Evolutionary conservation across 2,888 invertebrate species (phyloP).

Genomic region (Cremastobaeus sp.): DNA sequence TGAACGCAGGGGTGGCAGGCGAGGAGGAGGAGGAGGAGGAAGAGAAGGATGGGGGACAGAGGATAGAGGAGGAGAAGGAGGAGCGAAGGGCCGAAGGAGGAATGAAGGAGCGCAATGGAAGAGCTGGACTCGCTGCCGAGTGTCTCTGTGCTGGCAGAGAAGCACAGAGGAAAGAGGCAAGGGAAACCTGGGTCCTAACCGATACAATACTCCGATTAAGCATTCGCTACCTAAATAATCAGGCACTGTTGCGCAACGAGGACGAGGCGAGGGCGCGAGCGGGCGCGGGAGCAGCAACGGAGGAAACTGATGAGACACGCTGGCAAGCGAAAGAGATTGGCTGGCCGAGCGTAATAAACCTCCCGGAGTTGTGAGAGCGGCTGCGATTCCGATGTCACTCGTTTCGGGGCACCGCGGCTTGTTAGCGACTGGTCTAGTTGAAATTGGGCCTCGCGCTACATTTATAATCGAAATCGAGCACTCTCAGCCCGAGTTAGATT

Average conservation of each 20-base stretch:
- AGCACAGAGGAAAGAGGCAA: constrained; percentile 15
- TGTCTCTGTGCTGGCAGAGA: constrained; percentile 40
- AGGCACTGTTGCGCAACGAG: constrained; percentile 61
- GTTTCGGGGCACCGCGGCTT: constrained; percentile 25
- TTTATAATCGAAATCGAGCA: constrained; percentile 7
- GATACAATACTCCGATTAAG: constrained; percentile 78
- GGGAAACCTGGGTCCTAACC: constrained; percentile 48
- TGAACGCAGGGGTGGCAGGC: constrained; percentile 39
- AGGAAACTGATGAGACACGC: constrained; percentile 40
- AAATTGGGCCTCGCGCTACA: constrained; percentile 11
- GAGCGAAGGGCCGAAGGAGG: too few relatives aligned
- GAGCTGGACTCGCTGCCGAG: too few relatives aligned
- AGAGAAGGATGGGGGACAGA: too few relatives aligned
- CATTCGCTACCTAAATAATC: constrained; percentile 78
- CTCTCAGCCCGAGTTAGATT: constrained; percentile 1
- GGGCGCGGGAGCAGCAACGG: constrained; percentile 5
- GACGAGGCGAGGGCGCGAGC: constrained; percentile 12
- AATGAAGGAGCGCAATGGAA: too few relatives aligned
- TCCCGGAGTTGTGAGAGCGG: constrained; percentile 50
- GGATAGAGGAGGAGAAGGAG: too few relatives aligned
- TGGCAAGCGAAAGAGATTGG: constrained; percentile 34
- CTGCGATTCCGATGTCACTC: constrained; percentile 38
- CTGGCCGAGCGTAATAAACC: constrained; percentile 31
- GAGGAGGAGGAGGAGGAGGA: constrained; percentile 43
- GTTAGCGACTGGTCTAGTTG: constrained; percentile 16